Evolutionary conservation across 2,888 invertebrate genomes (phyloP).

Genomic region (Morpho deidamia): DNA sequence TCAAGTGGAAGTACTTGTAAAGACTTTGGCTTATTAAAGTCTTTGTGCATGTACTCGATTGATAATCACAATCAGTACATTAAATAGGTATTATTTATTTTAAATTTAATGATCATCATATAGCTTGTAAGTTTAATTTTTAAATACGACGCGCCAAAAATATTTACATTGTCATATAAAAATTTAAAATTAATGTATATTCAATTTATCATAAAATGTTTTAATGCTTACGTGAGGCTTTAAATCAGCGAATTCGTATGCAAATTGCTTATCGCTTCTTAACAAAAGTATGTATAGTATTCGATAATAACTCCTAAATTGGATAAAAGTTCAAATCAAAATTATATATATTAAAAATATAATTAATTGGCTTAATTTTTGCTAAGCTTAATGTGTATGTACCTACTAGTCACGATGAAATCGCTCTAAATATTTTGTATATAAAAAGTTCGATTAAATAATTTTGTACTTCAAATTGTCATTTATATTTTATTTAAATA

Average conservation of each 20-base stretch:
- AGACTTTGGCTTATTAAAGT: slow-evolving; percentile 73
- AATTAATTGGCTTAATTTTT: slow-evolving; percentile 55
- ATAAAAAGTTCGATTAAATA: slow-evolving; percentile 58
- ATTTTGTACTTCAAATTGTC: slow-evolving; percentile 53
- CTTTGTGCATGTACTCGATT: slow-evolving; percentile 63
- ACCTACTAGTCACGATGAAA: slow-evolving; percentile 64
- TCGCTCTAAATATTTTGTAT: slow-evolving; percentile 65
- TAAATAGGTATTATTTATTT: slow-evolving; percentile 54
- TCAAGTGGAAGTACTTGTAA: slow-evolving; percentile 63
- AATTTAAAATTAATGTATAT: slow-evolving; percentile 31
- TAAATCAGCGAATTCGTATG: slow-evolving; percentile 42
- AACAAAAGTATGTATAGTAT: slow-evolving; percentile 24
- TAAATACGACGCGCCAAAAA: slow-evolving; percentile 33
- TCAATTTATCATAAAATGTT: slow-evolving; percentile 19
- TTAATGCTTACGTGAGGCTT: slow-evolving; percentile 46
- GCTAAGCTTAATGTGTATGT: slow-evolving; percentile 47
- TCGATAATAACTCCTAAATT: not conserved
- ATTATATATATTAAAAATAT: not conserved
- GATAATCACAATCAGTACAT: slow-evolving; percentile 45
- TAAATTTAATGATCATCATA: slow-evolving; percentile 44
- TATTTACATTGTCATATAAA: slow-evolving; percentile 25
- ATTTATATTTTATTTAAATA: slow-evolving; percentile 53
- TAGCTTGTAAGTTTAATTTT: slow-evolving; percentile 55
- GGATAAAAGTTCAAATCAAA: too few species aligned
- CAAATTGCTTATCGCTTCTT: slow-evolving; percentile 44